Evolutionary conservation across 2,888 invertebrate species (phyloP), one percentile per base, ranked within the genome.

Genomic region (Barypeithes pellucidus): DNA sequence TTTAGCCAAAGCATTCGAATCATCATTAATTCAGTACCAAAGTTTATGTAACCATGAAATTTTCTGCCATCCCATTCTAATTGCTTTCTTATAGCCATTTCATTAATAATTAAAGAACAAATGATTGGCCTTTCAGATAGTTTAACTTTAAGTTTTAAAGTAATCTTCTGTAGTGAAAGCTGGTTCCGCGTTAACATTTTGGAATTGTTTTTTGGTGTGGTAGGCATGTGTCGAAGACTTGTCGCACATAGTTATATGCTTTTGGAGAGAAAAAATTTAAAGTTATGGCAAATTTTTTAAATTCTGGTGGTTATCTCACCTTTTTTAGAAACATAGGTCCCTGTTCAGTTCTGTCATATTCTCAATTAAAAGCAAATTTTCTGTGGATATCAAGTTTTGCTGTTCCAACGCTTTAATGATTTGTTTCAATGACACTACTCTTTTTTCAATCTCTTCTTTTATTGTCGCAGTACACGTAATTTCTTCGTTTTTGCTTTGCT

Each of bases 51-150:
- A 0, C 82, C 82, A 71, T 79, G 74, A 66, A 78, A 78, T 69
- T 77, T 75, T 62, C 77, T 77, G 1, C 81, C 81, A 72, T 82
- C 79, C 79, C 78, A 83, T 69, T 82, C 79, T 12, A 81, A 12
- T n/a, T 78, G 47, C 73, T 79, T 73, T 41, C 72, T 66, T 9
- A 80, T 79, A 0, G 79, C 70, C 78, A 83, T 82, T 76, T 82
- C 81, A 72, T 81, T 81, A 2, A 81, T 43, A 7, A 77, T 66
- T 29, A 80, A 61, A 11, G 9, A 2, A 43, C 43, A 43, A 2
- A 43, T 43, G 7, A 14, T 1, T 47, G 18, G 18, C 20, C n/a
- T 47, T 20, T 20, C 20, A 20, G 43, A 14, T 7, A 2, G 7
- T 45, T 18, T 3, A 18, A 47, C 18, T 65, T 70, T 73, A 29